Evolutionary conservation across 1,140 invertebrate genomes (phyloP), one percentile per base, ranked within the genome.

Genomic region (Pachypeltis micranthus): DNA sequence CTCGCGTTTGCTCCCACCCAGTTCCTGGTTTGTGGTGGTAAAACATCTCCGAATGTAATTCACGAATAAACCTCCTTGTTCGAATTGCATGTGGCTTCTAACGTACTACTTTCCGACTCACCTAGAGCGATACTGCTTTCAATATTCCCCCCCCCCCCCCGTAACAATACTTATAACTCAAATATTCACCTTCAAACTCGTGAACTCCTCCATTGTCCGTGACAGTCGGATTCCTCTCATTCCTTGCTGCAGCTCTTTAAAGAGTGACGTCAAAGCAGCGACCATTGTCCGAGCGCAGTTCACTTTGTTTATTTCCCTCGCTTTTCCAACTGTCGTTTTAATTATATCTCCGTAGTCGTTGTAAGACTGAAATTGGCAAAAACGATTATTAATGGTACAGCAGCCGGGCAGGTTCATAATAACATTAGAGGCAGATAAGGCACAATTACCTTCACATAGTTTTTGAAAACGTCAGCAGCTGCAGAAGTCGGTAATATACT

Each of bases 331-430:
- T 1, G 96, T 97, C 12, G 90, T 87, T 78, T 99, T 99, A 59
- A 99, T 97, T 60, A 99, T 99, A 74, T 99, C 96, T n/a, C 96
- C 96, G 79, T 97, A 99, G 74, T 98, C 93, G 74, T 96, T 96
- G 73, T 96, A 98, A 74, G 92, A 96, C 84, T 91, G 74, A 54
- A 75, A 74, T 65, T 55, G n/a, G n/a, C n/a, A n/a, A n/a, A n/a
- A n/a, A n/a, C n/a, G n/a, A 47, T 25, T 27, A 14, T 14, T 25
- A 27, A 4, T 65, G 58, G 39, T 23, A 23, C 2, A 23, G 19
- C 47, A 65, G 60, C n/a, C n/a, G n/a, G n/a, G n/a, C n/a, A n/a
- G n/a, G n/a, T n/a, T n/a, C n/a, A n/a, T n/a, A n/a, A n/a, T n/a
- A n/a, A n/a, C n/a, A n/a, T n/a, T n/a, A n/a, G n/a, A n/a, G n/a